phyloP scores from a whole-genome alignment of 2,113 vertebrate genomes.

The Hippocampus comes region DNA sequence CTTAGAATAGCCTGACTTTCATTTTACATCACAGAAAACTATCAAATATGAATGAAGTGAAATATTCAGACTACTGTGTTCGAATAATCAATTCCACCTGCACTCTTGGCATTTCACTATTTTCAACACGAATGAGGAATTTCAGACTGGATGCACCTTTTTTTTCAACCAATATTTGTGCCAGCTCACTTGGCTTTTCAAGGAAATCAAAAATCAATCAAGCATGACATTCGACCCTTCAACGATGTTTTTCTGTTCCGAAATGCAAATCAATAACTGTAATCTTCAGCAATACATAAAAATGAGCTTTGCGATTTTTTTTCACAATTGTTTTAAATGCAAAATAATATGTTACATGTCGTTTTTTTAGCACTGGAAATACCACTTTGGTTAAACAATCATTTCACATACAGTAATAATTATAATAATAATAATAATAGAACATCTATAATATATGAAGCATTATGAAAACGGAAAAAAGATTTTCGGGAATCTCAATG shows the following conservation, averaged over 20 bases:
- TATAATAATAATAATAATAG: too few relatives aligned
- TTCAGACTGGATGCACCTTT: background rate
- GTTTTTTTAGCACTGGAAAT: background rate
- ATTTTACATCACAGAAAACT: background rate
- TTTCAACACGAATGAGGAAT: background rate
- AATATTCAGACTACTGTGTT: background rate
- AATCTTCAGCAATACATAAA: background rate
- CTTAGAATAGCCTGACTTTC: background rate
- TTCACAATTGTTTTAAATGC: too few relatives aligned
- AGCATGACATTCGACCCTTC: too few relatives aligned
- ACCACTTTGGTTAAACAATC: background rate
- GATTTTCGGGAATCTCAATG: background rate
- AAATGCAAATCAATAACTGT: background rate
- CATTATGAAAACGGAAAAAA: background rate
- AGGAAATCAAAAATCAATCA: too few relatives aligned
- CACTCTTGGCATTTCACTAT: background rate
- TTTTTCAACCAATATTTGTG: background rate
- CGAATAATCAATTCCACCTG: too few relatives aligned
- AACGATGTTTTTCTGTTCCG: background rate
- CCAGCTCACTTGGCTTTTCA: too few relatives aligned
- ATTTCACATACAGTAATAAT: too few relatives aligned
- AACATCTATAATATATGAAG: background rate
- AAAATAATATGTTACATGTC: too few relatives aligned
- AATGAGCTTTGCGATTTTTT: too few relatives aligned
- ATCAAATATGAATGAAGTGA: background rate